Evolutionary conservation across 2,888 invertebrate species (phyloP).

Genomic region (Lasius platythorax): DNA sequence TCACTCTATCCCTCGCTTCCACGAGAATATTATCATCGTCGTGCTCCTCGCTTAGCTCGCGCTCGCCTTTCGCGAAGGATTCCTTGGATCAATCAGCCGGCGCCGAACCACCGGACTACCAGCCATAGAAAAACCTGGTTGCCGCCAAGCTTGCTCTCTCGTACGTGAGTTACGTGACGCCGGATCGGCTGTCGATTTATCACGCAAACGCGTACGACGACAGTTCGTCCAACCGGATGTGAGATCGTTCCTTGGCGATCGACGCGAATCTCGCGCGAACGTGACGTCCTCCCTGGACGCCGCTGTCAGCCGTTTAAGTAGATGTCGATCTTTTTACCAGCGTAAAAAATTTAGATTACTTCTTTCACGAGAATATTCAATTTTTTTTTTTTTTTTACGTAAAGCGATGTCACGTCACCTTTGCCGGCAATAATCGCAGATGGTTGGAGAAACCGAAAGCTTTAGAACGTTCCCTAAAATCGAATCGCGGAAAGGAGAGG

Average conservation of each 20-base stretch:
- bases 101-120: slow-evolving; percentile 71
- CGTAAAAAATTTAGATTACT: neutral
- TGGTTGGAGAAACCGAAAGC: slow-evolving; percentile 1
- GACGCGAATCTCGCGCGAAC: slow-evolving; percentile 58
- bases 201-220: slow-evolving; percentile 74
- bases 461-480: slow-evolving; percentile 51
- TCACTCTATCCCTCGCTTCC: slow-evolving; percentile 50
- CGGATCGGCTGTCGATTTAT: slow-evolving; percentile 81
- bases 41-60: slow-evolving; percentile 42
- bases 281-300: slow-evolving; percentile 52
- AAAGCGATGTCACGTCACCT: neutral
- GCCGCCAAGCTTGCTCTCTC: slow-evolving; percentile 72
- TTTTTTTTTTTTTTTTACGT: neutral
- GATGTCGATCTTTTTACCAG: neutral
- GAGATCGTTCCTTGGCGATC: slow-evolving; percentile 69
- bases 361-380: neutral
- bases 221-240: slow-evolving; percentile 73
- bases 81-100: slow-evolving; percentile 75
- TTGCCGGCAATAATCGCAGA: neutral
- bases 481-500: slow-evolving; percentile 70
- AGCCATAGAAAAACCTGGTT: slow-evolving; percentile 78
- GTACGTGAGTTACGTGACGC: slow-evolving; percentile 83
- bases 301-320: neutral
- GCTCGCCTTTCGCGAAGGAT: slow-evolving; percentile 66
- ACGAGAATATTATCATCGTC: slow-evolving; percentile 26